Base-by-base conservation (phyloP, 2,888 invertebrate genomes). In the Galerucella pusilla region DNA sequence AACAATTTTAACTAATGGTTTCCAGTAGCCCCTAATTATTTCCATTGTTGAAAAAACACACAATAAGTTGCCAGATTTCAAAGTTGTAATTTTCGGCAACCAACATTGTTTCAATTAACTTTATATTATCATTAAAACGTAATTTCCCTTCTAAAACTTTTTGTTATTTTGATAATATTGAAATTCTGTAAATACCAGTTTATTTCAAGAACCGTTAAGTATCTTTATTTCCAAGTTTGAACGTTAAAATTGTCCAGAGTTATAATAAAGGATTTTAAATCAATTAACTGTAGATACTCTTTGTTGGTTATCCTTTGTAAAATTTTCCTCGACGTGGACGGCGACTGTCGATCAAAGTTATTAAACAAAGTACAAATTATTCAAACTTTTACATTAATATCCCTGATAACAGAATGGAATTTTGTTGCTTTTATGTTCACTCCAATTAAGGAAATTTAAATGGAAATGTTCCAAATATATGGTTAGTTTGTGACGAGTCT, bases 341-440 rank as follows among this genome's bases (percentile, higher is more conserved):
- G 9, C 57, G 20, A 9, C 57, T 10, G 16, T 16, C 16, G 54
- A 16, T 57, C 16, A 9, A 57, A 20, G 3, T 57, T 57, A 57
- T 57, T 57, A 20, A 57, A n/a, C n/a, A 16, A 57, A 57, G 16
- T 57, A 57, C 20, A 57, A 57, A 57, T 57, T 16, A 57, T 57
- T 57, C 57, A 57, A 57, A 57, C 57, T 57, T 57, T 57, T 16
- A 9, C 57, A 57, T 57, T 57, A 57, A 16, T 10, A 16, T n/a
- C 57, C 57, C n/a, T 42, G 20, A 57, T 16, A 57, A 57, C 16
- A 16, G 9, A 6, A 57, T 20, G 16, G 57, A 57, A 20, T 20
- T 57, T 57, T 20, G 57, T 57, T 57, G 57, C 57, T 57, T 57
- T 57, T 57, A 20, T 57, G 57, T n/a, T 54, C 5, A 14, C 2